Percentiles rank a stretch among this genome's conserved stretches.
phyloP scores from a whole-genome alignment of 1,140 invertebrate genomes.

The Drosophila pseudoobscura region DNA sequence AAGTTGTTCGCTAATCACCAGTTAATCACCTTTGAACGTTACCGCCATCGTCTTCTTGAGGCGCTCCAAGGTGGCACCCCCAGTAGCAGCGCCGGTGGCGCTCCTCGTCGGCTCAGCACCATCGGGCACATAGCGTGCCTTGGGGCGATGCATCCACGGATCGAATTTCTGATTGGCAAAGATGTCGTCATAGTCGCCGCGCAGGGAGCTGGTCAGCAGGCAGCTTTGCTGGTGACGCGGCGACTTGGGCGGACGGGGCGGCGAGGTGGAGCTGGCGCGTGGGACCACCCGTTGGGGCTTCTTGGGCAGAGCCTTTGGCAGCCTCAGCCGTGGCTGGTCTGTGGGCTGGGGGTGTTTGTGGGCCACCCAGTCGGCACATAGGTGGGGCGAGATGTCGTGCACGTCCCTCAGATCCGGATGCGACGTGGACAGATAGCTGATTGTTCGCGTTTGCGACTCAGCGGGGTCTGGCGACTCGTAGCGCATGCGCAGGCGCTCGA shows the following conservation, averaged over 20 bases:
- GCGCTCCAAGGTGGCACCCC: slow-evolving; percentile 53
- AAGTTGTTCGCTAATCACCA: slow-evolving; percentile 7
- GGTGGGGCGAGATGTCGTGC: slow-evolving; percentile 88
- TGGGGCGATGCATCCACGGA: slow-evolving; percentile 89
- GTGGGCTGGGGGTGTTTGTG: slow-evolving; percentile 87
- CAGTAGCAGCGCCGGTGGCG: slow-evolving; percentile 4
- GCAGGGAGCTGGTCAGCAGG: slow-evolving; percentile 50
- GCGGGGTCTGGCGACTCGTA: slow-evolving; percentile 86
- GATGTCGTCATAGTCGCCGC: slow-evolving; percentile 84
- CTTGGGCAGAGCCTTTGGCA: slow-evolving; percentile 43
- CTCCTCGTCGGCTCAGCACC: slow-evolving; percentile 42
- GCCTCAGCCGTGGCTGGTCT: slow-evolving; percentile 6
- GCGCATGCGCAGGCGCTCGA: slow-evolving; percentile 86
- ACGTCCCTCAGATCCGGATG: slow-evolving; percentile 91
- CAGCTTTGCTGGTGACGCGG: slow-evolving; percentile 53
- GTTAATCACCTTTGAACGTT: slow-evolving; percentile 77
- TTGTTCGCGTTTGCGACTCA: neutral
- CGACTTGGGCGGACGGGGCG: slow-evolving; percentile 60
- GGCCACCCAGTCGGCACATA: slow-evolving; percentile 90
- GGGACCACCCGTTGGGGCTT: slow-evolving; percentile 41
- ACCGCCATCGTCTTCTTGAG: slow-evolving; percentile 65
- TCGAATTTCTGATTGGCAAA: slow-evolving; percentile 89
- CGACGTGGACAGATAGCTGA: slow-evolving; percentile 88
- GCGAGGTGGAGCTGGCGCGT: slow-evolving; percentile 66
- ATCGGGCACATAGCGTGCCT: slow-evolving; percentile 89